Evolutionary conservation across 2,797 vertebrate genomes (phyloP).

Genomic region (Todus mexicanus): DNA sequence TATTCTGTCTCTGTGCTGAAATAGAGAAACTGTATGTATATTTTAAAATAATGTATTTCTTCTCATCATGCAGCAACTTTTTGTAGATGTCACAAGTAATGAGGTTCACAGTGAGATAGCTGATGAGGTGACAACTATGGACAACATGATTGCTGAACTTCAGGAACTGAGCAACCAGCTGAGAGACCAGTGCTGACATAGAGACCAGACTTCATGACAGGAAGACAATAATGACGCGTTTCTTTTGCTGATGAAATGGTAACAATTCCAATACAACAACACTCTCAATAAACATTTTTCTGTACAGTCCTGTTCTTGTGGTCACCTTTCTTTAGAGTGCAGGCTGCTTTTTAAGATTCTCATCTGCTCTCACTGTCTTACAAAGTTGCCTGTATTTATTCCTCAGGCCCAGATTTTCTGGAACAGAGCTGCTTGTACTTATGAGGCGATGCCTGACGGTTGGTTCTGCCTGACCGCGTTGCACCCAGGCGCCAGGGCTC

Average conservation of each 20-base stretch:
- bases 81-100: constrained; percentile 81
- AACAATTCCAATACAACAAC: not conserved
- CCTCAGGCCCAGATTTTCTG: not conserved
- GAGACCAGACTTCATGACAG: not conserved
- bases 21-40: not conserved
- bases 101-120: constrained; percentile 79
- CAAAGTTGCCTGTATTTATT: not conserved
- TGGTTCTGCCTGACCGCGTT: not conserved
- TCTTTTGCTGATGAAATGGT: not conserved
- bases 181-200: constrained; percentile 66
- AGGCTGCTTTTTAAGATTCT: not conserved
- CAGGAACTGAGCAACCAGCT: constrained; percentile 83
- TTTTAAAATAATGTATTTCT: constrained; percentile 9
- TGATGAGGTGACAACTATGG: constrained; percentile 78
- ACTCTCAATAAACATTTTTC: constrained; percentile 48
- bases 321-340: constrained; percentile 1
- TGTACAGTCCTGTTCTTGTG: not conserved
- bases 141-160: constrained; percentile 78
- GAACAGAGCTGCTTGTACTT: constrained; percentile 19
- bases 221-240: not conserved
- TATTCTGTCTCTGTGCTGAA: not conserved
- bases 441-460: not conserved
- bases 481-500: not conserved
- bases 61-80: constrained; percentile 82
- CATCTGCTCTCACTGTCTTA: not conserved